phyloP scores from a whole-genome alignment of 1,140 invertebrate genomes.

The Sminthurides bifidus region DNA sequence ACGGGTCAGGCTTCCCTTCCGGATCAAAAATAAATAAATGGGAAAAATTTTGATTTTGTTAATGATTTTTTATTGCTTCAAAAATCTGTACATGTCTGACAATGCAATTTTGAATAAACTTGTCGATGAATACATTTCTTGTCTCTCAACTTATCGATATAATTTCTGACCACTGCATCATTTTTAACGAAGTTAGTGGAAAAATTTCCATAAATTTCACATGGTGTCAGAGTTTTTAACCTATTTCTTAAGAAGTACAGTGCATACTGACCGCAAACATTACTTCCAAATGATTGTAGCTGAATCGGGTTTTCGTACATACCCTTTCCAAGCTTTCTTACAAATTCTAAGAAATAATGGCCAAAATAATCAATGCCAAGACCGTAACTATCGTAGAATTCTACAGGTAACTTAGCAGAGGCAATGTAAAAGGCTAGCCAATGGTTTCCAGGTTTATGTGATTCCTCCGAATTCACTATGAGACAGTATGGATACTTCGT shows the following conservation, averaged over 20 bases:
- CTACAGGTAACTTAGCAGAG: not conserved
- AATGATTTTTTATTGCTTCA: too few species aligned
- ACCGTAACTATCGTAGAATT: slow-evolving; percentile 3
- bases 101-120: too few species aligned
- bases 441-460: slow-evolving; percentile 11
- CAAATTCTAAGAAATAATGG: not conserved
- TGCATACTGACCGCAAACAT: not conserved
- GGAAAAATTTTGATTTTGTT: too few species aligned
- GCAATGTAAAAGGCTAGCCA: slow-evolving; percentile 12
- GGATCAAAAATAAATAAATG: too few species aligned
- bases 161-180: not conserved
- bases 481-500: not conserved
- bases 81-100: too few species aligned
- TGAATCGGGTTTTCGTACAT: not conserved
- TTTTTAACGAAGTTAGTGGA: not conserved
- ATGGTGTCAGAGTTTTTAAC: not conserved
- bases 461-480: slow-evolving; percentile 5
- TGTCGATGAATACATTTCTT: too few species aligned
- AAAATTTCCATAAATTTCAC: not conserved
- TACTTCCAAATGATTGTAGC: not conserved
- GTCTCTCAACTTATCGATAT: too few species aligned
- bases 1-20: too few species aligned
- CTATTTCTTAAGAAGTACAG: not conserved
- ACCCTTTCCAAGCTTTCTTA: not conserved
- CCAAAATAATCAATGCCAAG: not conserved